Evolutionary conservation across 2,797 vertebrate genomes (phyloP), one percentile per base, ranked within the genome.

Genomic region (Leuciscus waleckii): DNA sequence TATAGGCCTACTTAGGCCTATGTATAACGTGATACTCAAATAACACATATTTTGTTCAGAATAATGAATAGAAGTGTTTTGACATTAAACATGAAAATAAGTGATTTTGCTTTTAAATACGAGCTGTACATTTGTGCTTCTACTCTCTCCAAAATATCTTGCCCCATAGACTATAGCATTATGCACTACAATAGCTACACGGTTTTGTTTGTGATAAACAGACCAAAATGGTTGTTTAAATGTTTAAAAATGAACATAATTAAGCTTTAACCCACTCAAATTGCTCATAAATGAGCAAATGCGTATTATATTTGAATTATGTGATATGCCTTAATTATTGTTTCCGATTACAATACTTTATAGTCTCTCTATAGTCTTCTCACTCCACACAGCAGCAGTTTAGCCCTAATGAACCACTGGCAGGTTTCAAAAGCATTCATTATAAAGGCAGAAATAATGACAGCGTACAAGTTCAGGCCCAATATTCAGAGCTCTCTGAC

Each of bases 391-490:
- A 63, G 56, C 56, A 58, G 23, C 4, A 65, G 49, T 75, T 49
- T 23, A 51, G 19, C 43, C 29, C 17, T 58, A 41, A 82, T 26
- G 51, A 82, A 8, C 17, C 68, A 29, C 17, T 58, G 49, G 1
- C 35, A 70, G 35, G 4, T 41, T 69, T 68, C 2, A 81, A 16
- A 67, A 14, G 35, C 35, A 35, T 43, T 80, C 13, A 81, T 70
- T 81, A 81, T 43, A 71, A 81, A 23, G n/a, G 46, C 67, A 71
- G 80, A 71, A 58, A 71, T 32, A 7, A 82, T 61, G 68, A 43
- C 68, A 61, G 68, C 7, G 7, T 9, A 73, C 17, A 35, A 61
- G 54, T 46, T 73, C 5, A 32, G 11, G 26, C n/a, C 54, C 5
- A 37, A 58, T 71, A 82, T 43, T 71, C 17, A 43, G 35, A 71